Base-by-base conservation (phyloP, 2,797 vertebrate species). In the Echeneis naucrates region DNA sequence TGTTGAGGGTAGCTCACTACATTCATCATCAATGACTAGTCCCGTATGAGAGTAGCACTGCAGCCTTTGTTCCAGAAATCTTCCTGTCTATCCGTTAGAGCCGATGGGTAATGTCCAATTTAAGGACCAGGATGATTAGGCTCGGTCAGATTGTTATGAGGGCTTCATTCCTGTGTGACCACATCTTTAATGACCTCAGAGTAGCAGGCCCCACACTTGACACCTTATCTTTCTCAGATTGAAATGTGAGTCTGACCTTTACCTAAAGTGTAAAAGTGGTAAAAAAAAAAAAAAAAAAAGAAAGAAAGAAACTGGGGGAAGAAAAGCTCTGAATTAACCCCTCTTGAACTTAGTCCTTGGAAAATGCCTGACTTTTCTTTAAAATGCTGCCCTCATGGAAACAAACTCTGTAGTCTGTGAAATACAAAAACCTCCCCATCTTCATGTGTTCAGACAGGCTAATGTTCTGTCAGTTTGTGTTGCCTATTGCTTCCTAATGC, bases 171-270 rank as follows among this genome's bases (percentile, higher is more conserved):
- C 75, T 62, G 73, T 55, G 70, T 58, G 68, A 75, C 76, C 47
- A 53, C 45, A 66, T 83, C 82, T 81, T 86, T 89, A 91, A 92
- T 83, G 87, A 85, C 81, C 78, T 73, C 51, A 45, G 73, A 78
- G 81, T 78, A 82, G 57, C 60, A 67, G 57, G 40, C 47, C 70
- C 61, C 48, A 65, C 69, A 75, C 65, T 62, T 64, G 77, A 85
- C 72, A 80, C 26, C 70, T 75, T 72, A 51, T 82, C 77, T 53
- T 68, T 55, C 72, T 64, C 65, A 38, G 68, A 77, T 79, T 68
- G 77, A 85, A 85, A 84, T 86, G 81, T 82, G 30, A 87, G 73
- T 79, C 70, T 89, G 87, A 87, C 90, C 89, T 92, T 92, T 89
- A 68, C 69, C 65, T 81, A 53, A 84, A 88, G 81, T 80, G 77